Evolutionary conservation across 2,888 invertebrate species (phyloP), one percentile per base, ranked within the genome.

Genomic region (Esperia sulphurella): DNA sequence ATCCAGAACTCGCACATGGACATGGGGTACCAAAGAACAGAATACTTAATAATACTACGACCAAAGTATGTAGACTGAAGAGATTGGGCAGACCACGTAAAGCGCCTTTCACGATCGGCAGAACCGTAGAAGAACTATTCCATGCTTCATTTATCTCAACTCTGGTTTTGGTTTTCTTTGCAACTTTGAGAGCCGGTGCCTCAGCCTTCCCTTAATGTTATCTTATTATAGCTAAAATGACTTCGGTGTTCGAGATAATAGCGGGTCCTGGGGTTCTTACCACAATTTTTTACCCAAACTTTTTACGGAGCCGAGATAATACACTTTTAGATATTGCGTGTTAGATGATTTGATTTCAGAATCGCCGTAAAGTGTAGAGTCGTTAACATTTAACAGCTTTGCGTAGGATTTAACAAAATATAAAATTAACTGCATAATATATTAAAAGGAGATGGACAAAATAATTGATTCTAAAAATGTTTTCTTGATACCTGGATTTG

Each of bases 181-280:
- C 59, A 66, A 71, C 55, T 74, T 88, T 85, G 79, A 73, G 73
- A 38, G 52, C 41, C 77, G 5, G 55, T 68, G 73, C 6, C 53
- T 38, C 50, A 60, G 61, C 68, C 78, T 77, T 80, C 76, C 79
- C 79, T 83, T 88, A 89, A 88, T 86, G 85, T 89, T 88, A 89
- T 89, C 89, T 89, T 89, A 89, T 89, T 89, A 89, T 82, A 81
- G 84, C 84, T 89, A 89, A 89, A 89, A 89, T 89, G 88, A 89
- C 85, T 89, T 88, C 73, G 88, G 86, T 89, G 89, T 88, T 86
- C 81, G 68, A 89, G 87, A 89, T 89, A 89, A 88, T 87, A 83
- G 83, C 69, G 56, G 68, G 65, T 68, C 62, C 75, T 69, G 69
- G 81, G 79, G 82, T 75, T 78, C 78, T 78, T 65, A 73, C 78